Evolutionary conservation across 2,797 vertebrate species (phyloP), one percentile per base, ranked within the genome.

Genomic region (Syngnathus acus): DNA sequence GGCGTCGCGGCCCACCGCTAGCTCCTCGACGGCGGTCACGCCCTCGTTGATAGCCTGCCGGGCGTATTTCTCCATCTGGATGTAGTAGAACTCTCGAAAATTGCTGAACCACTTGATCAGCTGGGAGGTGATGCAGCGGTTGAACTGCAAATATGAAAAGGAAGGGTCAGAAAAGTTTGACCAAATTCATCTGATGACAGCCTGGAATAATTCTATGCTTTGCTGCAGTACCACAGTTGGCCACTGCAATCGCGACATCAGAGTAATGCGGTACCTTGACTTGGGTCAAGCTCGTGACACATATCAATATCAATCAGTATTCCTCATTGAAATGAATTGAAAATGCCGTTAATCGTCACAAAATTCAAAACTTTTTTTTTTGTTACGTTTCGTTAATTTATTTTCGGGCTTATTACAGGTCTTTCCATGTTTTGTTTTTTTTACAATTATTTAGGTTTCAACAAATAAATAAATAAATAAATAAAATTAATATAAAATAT

Each of bases 31-130:
- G 4, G 91, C 89, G 0, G 95, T 93, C 86, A 93, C 93, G 6
- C 95, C 95, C 43, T 98, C 95, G 68, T 96, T 97, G 92, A 98
- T 96, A 89, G 94, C 86, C 92, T 96, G 94, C 60, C 95, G 92
- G 0, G 95, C 95, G 0, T 95, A 97, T 92, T 97, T 97, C 92
- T 97, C 95, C 95, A 97, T 97, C 90, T 97, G 95, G 91, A 97
- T 97, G 91, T 97, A 97, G 93, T 96, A 97, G 89, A 97, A 97
- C 91, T 97, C 95, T 60, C 95, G 88, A 90, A 97, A 96, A 91
- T 97, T 97, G 92, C 95, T 97, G 90, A 97, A 97, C 95, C 95
- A 97, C 90, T 97, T 97, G 92, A 97, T 97, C 89, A 97, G 94
- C 90, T 97, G 95, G 81, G 95, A 97, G 81, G 95, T 97, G 90